Evolutionary conservation across 2,797 vertebrate species (phyloP), one percentile per base, ranked within the genome.

Genomic region (Austrolebias charrua): DNA sequence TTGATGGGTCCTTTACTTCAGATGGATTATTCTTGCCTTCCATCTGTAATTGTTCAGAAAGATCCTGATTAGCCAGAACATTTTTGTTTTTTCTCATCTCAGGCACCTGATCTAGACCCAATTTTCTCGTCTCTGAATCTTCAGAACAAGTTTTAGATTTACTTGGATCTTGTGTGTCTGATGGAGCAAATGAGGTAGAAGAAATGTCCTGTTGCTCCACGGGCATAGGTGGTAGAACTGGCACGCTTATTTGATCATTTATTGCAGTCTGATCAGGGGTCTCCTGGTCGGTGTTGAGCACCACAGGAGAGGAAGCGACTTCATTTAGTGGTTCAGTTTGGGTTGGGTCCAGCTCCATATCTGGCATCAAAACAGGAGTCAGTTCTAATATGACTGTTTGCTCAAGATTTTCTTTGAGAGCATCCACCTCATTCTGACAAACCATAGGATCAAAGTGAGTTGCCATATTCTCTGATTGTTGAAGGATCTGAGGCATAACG

Each of bases 301-400:
- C 60, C 5, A 81, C 29, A 60, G 71, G 75, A 1, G 88, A 76
- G 4, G 81, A 56, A 0, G 40, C 19, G 19, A 77, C 61, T 71
- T 83, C 81, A 20, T 56, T 75, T 62, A 81, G 74, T 57, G 68
- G 57, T n/a, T 64, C 52, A 50, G 58, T 63, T 42, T 84, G 82
- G 24, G 79, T 73, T 55, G 82, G 78, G 56, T 90, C 87, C n/a
- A 89, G 83, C 63, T 89, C 87, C n/a, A 44, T 35, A 20, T 78
- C 81, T 65, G 86, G 81, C 47, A 79, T 80, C 61, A 87, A 61
- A 10, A 84, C 76, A 0, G 87, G 82, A 1, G 88, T 90, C 6
- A 91, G 84, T 75, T 90, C 88, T 65, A 90, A 78, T 75, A 90
- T 79, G 56, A 91, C 38, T 2, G 69, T 88, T 75, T 92, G 70